These are phyloP conservation scores for Lanistes nyassanus DNA, from an alignment of 1,140 invertebrate species.

Conservation along the genomic window DNA sequence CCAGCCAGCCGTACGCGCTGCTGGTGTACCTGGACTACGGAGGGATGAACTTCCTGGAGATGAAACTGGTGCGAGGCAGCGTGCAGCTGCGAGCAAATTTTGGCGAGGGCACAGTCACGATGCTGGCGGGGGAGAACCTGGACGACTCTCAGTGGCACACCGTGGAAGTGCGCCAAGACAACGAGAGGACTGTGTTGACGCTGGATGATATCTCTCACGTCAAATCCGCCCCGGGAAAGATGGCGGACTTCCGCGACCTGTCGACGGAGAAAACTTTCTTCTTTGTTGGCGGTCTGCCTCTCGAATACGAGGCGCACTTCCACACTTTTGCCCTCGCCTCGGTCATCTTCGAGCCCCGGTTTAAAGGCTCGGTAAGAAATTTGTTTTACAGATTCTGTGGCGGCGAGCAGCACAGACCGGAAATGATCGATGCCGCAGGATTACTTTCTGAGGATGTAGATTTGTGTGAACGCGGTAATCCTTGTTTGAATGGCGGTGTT, in stretches of 20 bases:
- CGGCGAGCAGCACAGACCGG: slow-evolving; percentile 37
- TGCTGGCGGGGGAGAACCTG: slow-evolving; percentile 72
- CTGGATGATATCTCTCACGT: slow-evolving; percentile 61
- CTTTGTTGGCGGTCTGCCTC: slow-evolving; percentile 57
- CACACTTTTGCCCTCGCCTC: slow-evolving; percentile 44
- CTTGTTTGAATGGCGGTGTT: slow-evolving; percentile 91
- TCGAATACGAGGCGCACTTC: slow-evolving; percentile 59
- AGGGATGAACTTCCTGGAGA: slow-evolving; percentile 93
- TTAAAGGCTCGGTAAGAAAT: slow-evolving; percentile 55
- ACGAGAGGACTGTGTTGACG: slow-evolving; percentile 43
- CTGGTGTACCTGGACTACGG: slow-evolving; percentile 93
- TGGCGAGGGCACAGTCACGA: slow-evolving; percentile 77
- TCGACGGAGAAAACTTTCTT: slow-evolving; percentile 38
- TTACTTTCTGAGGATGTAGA: slow-evolving; percentile 75
- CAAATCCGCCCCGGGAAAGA: slow-evolving; percentile 58
- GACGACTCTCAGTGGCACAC: slow-evolving; percentile 55
- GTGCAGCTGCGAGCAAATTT: slow-evolving; percentile 80
- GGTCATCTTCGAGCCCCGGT: slow-evolving; percentile 50
- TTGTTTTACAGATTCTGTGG: slow-evolving; percentile 57
- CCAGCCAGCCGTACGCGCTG: slow-evolving; percentile 90
- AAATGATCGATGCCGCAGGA: slow-evolving; percentile 60
- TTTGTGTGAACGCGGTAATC: slow-evolving; percentile 86
- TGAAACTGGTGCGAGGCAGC: slow-evolving; percentile 91
- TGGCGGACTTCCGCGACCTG: slow-evolving; percentile 5
- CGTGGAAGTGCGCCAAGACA: slow-evolving; percentile 46